A percentile compares a stretch with the other conserved stretches of the same genome.
Evolutionary conservation across 1,140 invertebrate genomes (phyloP).

Genomic region (Cydia splendana): DNA sequence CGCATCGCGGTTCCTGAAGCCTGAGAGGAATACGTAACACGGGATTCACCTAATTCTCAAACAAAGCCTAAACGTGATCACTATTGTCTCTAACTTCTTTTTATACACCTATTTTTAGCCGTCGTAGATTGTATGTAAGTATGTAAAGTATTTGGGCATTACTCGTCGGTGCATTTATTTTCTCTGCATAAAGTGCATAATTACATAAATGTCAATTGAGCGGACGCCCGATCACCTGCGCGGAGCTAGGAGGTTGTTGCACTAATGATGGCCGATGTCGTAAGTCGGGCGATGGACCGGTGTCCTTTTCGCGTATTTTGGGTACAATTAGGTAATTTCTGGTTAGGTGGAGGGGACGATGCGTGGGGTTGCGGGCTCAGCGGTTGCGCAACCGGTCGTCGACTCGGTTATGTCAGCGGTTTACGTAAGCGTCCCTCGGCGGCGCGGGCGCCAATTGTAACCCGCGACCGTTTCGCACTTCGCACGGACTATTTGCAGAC

Average conservation of each 20-base stretch:
- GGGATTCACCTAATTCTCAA: background rate
- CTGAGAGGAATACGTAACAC: conserved; percentile 54
- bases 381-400: conserved; percentile 76
- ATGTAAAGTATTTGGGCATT: conserved; percentile 25
- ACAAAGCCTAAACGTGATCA: background rate
- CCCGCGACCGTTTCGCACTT: conserved; percentile 72
- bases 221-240: conserved; percentile 37
- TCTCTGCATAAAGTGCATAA: conserved; percentile 29
- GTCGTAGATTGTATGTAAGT: conserved; percentile 40
- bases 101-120: conserved; percentile 4
- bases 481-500: conserved; percentile 70
- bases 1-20: conserved; percentile 52
- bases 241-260: conserved; percentile 70
- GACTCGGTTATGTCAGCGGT: conserved; percentile 76
- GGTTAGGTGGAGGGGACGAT: conserved; percentile 57
- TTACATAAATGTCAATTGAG: conserved; percentile 54
- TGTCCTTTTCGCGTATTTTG: conserved; percentile 76
- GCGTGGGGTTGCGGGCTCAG: conserved; percentile 74
- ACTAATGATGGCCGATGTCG: conserved; percentile 69
- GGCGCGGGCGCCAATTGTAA: conserved; percentile 69
- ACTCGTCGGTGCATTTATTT: background rate
- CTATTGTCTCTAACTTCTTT: background rate
- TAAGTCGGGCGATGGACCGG: conserved; percentile 66
- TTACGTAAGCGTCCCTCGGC: conserved; percentile 77
- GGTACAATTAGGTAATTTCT: conserved; percentile 75